Percentiles rank a stretch among this genome's conserved stretches.
Evolutionary conservation across 2,113 vertebrate species (phyloP).

Genomic region (Balaeniceps rex): DNA sequence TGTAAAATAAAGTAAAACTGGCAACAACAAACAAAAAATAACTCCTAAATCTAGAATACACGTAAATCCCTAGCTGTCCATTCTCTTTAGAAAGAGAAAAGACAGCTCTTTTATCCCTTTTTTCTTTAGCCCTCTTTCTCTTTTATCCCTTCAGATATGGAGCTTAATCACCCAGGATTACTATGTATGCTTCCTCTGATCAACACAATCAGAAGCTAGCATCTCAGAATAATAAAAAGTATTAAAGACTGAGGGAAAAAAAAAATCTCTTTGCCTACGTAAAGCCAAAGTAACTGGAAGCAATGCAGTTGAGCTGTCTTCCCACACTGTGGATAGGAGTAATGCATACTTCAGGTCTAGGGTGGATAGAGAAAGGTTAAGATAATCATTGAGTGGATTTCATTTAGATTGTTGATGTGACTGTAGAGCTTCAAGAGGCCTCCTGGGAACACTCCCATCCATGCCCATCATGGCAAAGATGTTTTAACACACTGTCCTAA

Average conservation of each 20-base stretch:
- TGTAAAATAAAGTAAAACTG: background rate
- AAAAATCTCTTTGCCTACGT: rapidly evolving
- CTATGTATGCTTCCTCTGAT: background rate
- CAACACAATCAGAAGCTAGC: background rate
- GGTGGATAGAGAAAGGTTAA: background rate
- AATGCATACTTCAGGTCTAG: background rate
- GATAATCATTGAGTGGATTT: background rate
- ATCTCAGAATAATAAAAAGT: background rate
- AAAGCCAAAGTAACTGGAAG: background rate
- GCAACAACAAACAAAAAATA: background rate
- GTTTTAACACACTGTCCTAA: background rate
- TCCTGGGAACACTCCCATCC: background rate
- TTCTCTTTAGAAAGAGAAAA: background rate
- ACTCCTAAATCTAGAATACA: background rate
- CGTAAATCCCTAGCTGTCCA: background rate
- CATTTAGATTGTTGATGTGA: background rate
- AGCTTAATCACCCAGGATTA: background rate
- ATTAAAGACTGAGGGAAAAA: background rate
- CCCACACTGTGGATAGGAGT: background rate
- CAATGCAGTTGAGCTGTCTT: background rate
- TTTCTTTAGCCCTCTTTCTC: background rate
- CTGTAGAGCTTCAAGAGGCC: background rate
- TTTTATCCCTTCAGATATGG: background rate
- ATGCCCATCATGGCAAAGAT: background rate
- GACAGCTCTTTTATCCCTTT: background rate